Conservation (phyloP, 2,113 vertebrate genomes). For the Coryphaenoides rupestris region DNA sequence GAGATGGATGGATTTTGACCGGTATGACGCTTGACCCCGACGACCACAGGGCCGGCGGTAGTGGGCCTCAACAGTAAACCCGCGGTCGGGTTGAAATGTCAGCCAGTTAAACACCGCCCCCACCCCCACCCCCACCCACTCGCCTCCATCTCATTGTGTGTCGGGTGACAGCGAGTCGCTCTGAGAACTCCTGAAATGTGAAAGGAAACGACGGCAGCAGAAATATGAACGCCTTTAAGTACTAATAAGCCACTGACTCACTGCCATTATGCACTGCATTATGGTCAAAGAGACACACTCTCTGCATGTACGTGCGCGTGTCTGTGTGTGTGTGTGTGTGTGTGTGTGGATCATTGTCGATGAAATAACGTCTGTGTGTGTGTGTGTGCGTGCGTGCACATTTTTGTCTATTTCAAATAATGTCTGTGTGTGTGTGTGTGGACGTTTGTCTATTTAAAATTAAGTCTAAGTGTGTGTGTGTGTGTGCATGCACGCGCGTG, state of each 20-base stretch:
- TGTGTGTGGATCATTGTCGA: not conserved
- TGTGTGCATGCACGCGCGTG: not conserved
- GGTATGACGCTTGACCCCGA: constrained; percentile 32
- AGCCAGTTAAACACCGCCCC: constrained; percentile 47
- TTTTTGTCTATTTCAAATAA: not conserved
- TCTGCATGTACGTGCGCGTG: not conserved
- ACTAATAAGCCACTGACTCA: constrained; percentile 7
- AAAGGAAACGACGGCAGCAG: constrained; percentile 24
- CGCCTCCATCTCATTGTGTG: constrained; percentile 33
- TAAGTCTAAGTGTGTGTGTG: not conserved
- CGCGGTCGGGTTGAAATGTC: constrained; percentile 28
- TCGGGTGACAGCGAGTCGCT: constrained; percentile 31
- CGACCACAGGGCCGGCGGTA: too few species aligned
- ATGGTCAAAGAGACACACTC: not conserved
- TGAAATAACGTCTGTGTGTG: not conserved
- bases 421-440: constrained; percentile 1
- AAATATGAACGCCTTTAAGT: constrained; percentile 22
- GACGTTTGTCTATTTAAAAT: not conserved
- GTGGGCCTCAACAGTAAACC: too few species aligned
- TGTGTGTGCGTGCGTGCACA: not conserved
- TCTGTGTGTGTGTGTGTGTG: not conserved
- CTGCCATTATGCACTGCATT: constrained; percentile 3
- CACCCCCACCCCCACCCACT: too few species aligned
- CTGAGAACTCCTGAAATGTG: constrained; percentile 25
- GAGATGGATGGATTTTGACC: constrained; percentile 42